Percentiles rank a stretch among this genome's conserved stretches.
phyloP scores from a whole-genome alignment of 2,888 invertebrate genomes.

The Lamproptera curius region DNA sequence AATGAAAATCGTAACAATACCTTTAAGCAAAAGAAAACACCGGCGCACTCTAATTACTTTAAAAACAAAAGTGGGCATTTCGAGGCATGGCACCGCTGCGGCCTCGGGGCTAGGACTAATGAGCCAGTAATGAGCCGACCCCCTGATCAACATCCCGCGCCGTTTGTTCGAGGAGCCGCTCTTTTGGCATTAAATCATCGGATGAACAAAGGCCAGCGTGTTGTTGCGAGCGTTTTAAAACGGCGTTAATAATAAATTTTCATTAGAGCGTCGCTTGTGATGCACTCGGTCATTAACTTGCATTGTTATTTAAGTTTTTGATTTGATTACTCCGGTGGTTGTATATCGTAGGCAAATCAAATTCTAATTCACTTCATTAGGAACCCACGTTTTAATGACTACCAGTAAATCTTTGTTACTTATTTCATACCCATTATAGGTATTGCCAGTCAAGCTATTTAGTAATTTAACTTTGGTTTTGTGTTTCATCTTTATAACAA shows the following conservation, averaged over 20 bases:
- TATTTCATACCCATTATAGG: too few relatives aligned
- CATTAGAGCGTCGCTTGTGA: too few relatives aligned
- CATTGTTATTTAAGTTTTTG: too few relatives aligned
- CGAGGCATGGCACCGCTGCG: conserved; percentile 43
- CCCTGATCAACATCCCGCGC: conserved; percentile 51
- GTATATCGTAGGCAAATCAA: too few relatives aligned
- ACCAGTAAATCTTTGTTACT: too few relatives aligned
- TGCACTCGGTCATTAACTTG: too few relatives aligned
- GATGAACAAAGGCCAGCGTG: conserved; percentile 44
- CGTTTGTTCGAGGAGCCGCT: conserved; percentile 36
- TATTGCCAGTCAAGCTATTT: too few relatives aligned
- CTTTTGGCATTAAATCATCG: conserved; percentile 39
- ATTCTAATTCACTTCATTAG: conserved; percentile 6
- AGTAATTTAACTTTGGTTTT: too few relatives aligned
- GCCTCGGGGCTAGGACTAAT: conserved; percentile 51
- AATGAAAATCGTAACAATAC: conserved; percentile 36
- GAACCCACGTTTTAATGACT: too few relatives aligned
- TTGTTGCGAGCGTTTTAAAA: conserved; percentile 30
- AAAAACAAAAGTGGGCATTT: conserved; percentile 54
- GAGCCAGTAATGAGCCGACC: conserved; percentile 53
- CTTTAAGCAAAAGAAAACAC: conserved; percentile 35
- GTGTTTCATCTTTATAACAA: too few relatives aligned
- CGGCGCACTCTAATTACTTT: conserved; percentile 57
- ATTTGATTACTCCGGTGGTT: too few relatives aligned
- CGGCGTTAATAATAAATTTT: too few relatives aligned